A percentile compares a stretch with the other conserved stretches of the same genome.
These are phyloP conservation scores for Mirza zaza DNA, from an alignment of 2,113 vertebrate species.

Conservation along the genomic window DNA sequence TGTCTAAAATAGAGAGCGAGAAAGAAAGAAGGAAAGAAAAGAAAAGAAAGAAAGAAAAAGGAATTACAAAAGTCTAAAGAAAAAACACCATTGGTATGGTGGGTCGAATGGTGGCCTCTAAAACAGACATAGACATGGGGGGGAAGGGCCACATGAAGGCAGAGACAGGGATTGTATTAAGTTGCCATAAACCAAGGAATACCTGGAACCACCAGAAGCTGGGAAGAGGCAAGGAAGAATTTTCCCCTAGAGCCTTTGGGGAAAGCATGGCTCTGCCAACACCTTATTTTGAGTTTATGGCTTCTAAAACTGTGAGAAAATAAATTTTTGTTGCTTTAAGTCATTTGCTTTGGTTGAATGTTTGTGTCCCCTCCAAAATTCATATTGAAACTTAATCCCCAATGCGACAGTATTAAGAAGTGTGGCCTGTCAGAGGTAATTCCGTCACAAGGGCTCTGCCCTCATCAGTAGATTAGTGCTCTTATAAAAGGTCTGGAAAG, in stretches of 20 bases:
- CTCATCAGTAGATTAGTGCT: background rate
- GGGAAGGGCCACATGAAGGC: background rate
- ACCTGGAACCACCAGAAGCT: background rate
- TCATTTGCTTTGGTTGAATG: background rate
- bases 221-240: background rate
- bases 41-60: background rate
- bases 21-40: too few species aligned
- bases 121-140: background rate
- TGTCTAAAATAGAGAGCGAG: too few species aligned
- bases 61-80: background rate
- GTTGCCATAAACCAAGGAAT: background rate
- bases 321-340: background rate
- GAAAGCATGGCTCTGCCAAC: background rate
- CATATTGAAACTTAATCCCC: background rate
- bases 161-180: background rate
- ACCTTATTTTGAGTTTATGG: background rate
- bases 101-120: background rate
- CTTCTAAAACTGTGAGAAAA: background rate
- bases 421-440: background rate
- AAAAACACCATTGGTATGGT: background rate
- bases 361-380: background rate
- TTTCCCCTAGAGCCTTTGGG: background rate
- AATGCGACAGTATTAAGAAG: background rate
- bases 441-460: background rate
- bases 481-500: background rate